phyloP scores from a whole-genome alignment of 2,113 vertebrate genomes.

The Brachyhypopomus occidentalis region DNA sequence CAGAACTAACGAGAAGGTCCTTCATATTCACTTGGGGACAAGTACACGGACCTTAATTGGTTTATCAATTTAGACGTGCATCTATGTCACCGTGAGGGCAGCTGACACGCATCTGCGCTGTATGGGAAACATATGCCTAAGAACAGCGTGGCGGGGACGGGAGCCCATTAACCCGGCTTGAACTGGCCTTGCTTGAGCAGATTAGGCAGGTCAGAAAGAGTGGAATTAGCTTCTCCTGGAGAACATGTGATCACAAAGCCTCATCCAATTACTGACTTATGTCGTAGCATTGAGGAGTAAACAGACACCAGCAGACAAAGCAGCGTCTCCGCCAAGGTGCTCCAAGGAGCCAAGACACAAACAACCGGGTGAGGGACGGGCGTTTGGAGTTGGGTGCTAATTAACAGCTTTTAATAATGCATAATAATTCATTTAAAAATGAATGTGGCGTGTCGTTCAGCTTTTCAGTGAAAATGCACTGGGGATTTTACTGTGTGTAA shows the following conservation, averaged over 20 bases:
- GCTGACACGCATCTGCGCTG: not conserved
- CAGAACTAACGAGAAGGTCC: conserved; percentile 45
- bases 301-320: conserved; percentile 42
- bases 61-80: conserved; percentile 38
- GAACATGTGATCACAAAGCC: conserved; percentile 70
- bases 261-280: conserved; percentile 70
- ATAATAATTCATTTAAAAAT: conserved; percentile 14
- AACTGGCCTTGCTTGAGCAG: conserved; percentile 58
- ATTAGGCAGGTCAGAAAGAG: conserved; percentile 68
- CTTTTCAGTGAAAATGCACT: not conserved
- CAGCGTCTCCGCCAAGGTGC: conserved; percentile 36
- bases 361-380: not conserved
- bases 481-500: not conserved
- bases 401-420: conserved; percentile 24
- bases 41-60: conserved; percentile 41
- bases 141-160: conserved; percentile 41
- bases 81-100: conserved; percentile 26
- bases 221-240: conserved; percentile 69
- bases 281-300: conserved; percentile 61
- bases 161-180: conserved; percentile 56
- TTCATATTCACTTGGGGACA: conserved; percentile 45
- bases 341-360: conserved; percentile 23
- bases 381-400: conserved; percentile 12
- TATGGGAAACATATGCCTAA: conserved; percentile 16
- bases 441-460: not conserved